Percentiles rank a stretch among this genome's conserved stretches.
phyloP scores from a whole-genome alignment of 2,888 invertebrate species.

The Nineta flava region DNA sequence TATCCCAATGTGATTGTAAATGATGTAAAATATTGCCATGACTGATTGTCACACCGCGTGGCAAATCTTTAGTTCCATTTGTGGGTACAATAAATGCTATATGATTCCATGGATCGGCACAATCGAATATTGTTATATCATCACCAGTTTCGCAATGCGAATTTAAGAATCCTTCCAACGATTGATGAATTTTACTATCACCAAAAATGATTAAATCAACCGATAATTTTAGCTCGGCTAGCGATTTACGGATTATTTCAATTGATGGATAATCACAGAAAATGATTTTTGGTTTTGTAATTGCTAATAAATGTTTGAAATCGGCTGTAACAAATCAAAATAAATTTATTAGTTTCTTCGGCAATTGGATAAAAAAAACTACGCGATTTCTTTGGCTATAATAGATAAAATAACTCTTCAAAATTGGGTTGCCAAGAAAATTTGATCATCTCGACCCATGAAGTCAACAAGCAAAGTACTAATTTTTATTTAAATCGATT shows the following conservation, averaged over 20 bases:
- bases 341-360: not conserved
- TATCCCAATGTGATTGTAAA: conserved; percentile 5
- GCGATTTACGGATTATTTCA: conserved; percentile 3
- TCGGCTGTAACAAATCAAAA: conserved; percentile 1
- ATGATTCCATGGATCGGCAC: not conserved
- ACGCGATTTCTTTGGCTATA: not conserved
- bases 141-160: not conserved
- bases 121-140: not conserved
- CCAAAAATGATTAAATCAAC: conserved; percentile 3
- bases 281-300: conserved; percentile 3
- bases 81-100: conserved; percentile 3
- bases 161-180: not conserved
- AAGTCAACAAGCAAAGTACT: too few species aligned
- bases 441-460: too few species aligned
- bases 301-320: conserved; percentile 1
- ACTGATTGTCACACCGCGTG: not conserved
- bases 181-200: not conserved
- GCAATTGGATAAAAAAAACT: not conserved
- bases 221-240: conserved; percentile 1
- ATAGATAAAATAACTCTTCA: too few species aligned
- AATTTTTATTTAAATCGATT: too few species aligned
- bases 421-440: too few species aligned
- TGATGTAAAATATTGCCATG: conserved; percentile 6
- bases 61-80: not conserved
- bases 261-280: conserved; percentile 4